These are phyloP conservation scores for Machimus atricapillus DNA, from an alignment of 2,888 invertebrate species.

Conservation along the genomic window DNA sequence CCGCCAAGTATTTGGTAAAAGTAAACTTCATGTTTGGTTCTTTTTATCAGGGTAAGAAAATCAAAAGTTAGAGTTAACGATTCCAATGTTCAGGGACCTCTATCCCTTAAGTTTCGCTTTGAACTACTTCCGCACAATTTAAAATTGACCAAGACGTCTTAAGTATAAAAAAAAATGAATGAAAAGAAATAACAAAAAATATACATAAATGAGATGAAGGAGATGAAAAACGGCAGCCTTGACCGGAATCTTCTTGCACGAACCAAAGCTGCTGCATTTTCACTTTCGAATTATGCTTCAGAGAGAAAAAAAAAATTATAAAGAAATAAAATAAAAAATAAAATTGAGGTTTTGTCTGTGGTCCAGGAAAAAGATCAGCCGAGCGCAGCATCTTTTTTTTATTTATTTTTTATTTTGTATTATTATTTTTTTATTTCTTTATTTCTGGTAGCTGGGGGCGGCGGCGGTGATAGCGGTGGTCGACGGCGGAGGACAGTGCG, in stretches of 20 bases:
- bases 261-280: neutral
- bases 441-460: neutral
- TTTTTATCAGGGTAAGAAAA: too few relatives aligned
- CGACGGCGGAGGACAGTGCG: neutral
- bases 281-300: neutral
- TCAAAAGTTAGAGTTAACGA: too few relatives aligned
- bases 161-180: neutral
- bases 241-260: neutral
- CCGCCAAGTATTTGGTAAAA: too few relatives aligned
- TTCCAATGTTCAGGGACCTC: too few relatives aligned
- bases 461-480: too few relatives aligned
- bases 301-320: neutral
- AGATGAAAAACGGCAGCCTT: neutral
- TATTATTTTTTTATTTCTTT: too few relatives aligned
- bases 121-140: neutral
- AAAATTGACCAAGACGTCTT: neutral
- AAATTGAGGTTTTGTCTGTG: neutral
- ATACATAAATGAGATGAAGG: neutral
- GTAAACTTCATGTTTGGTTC: too few relatives aligned
- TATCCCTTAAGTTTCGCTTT: neutral
- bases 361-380: neutral
- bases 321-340: neutral
- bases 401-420: too few relatives aligned
- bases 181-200: neutral
- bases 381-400: neutral